Evolutionary conservation across 2,797 vertebrate species (phyloP).

Genomic region (Atherinosoma microstoma): DNA sequence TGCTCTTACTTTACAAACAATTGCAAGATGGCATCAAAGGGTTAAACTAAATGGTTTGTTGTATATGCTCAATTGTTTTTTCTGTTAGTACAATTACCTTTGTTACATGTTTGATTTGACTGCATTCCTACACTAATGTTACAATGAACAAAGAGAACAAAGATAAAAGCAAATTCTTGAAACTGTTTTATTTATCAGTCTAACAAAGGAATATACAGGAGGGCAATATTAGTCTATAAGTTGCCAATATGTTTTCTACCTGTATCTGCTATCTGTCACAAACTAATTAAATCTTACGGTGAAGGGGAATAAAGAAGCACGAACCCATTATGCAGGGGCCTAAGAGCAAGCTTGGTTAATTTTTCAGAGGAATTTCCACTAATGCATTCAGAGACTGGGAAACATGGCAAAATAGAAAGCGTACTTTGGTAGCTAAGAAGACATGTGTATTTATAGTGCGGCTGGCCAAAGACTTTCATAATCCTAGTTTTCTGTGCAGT

Average conservation of each 20-base stretch:
- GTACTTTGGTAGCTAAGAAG: constrained; percentile 61
- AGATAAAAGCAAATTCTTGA: background rate
- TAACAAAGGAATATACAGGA: background rate
- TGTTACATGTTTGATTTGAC: background rate
- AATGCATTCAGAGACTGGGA: constrained; percentile 71
- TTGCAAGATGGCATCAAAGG: background rate
- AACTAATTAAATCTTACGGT: constrained; percentile 73
- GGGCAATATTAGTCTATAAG: constrained; percentile 23
- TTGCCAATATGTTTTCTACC: constrained; percentile 39
- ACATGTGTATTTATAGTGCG: constrained; percentile 61
- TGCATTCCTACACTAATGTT: background rate
- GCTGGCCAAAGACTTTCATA: constrained; percentile 52
- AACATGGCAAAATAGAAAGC: constrained; percentile 74
- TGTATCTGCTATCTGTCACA: constrained; percentile 50
- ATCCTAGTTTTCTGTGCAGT: constrained; percentile 48
- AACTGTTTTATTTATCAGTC: background rate
- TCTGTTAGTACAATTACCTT: background rate
- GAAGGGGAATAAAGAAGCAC: constrained; percentile 56
- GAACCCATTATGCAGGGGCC: constrained; percentile 74
- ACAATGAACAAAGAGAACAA: background rate
- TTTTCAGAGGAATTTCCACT: constrained; percentile 74
- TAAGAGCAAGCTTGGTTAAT: constrained; percentile 78
- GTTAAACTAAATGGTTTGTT: background rate
- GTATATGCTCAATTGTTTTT: background rate
- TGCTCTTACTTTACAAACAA: background rate